Base-by-base conservation (phyloP, 2,888 invertebrate species). In the Thereva nobilitata region DNA sequence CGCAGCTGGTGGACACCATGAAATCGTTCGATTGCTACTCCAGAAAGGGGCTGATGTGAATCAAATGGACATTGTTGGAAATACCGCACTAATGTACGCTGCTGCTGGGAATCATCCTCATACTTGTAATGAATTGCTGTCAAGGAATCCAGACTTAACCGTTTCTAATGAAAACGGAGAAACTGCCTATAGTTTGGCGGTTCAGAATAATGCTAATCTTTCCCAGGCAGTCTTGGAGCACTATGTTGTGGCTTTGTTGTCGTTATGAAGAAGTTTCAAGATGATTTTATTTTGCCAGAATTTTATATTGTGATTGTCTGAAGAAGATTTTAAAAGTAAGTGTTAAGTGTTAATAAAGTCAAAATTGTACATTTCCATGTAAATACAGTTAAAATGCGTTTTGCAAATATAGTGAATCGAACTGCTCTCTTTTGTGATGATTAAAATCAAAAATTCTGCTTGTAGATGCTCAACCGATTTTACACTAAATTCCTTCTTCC, bases 21-120 rank as follows among this genome's bases (percentile, higher is more conserved):
- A 95, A 78, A 89, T 95, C 74, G 90, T 93, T 5, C 89, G 90
- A 76, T 85, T 91, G 72, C 83, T 96, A 64, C 82, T 96, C 61
- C 86, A 85, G 73, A 87, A 89, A 77, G 92, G 91, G 9, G 91
- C 92, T 55, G 85, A 89, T 78, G 86, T 91, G 53, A 89, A 93
- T 76, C 89, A 90, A 75, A 85, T 86, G 73, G 95, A 95, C 82
- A 90, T 93, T 84, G 92, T 91, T 75, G 93, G 93, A 63, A 94
- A 93, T 77, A 93, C 94, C 50, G 91, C 95, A 1, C 81, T 96
- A 63, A 95, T 96, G 89, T 95, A 92, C 82, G 93, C 95, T 57
- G 92, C 93, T 4, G 89, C 89, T 74, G 92, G 92, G 7, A 93
- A 95, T 82, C 93, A 95, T 82, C 90, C 93, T 1, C 92, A 92